Percentiles rank a stretch among this genome's conserved stretches.
phyloP scores from a whole-genome alignment of 2,113 vertebrate species.

The Urocynchramus pylzowi region DNA sequence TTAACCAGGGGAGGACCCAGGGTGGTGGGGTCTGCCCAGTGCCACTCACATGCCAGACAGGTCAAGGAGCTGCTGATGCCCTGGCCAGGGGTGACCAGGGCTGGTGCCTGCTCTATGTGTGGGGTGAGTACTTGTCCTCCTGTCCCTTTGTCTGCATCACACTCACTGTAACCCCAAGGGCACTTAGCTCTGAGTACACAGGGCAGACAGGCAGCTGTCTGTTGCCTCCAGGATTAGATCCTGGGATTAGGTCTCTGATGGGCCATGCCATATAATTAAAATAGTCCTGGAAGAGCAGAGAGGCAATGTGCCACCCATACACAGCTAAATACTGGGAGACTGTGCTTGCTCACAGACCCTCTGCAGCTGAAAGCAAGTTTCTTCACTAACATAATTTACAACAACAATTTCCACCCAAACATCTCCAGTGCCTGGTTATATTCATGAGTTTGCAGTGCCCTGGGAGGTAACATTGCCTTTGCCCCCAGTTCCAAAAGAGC shows the following conservation, averaged over 20 bases:
- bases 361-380: neutral
- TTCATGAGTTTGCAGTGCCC: neutral
- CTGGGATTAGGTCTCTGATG: neutral
- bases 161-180: neutral
- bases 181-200: neutral
- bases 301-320: neutral
- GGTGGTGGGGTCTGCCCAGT: fast-evolving
- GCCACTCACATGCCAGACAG: neutral
- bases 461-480: neutral
- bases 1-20: neutral
- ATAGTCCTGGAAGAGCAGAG: neutral
- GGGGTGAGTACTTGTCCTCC: neutral
- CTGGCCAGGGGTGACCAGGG: neutral
- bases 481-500: neutral
- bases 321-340: neutral
- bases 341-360: neutral
- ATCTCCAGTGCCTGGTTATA: neutral
- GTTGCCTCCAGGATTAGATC: slow-evolving; percentile 14
- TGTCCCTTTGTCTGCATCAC: fast-evolving
- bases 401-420: neutral
- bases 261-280: neutral
- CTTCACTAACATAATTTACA: neutral
- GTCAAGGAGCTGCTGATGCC: neutral
- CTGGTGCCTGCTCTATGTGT: neutral
- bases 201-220: neutral